These are phyloP conservation scores for Selenia dentaria DNA, from an alignment of 2,888 invertebrate species.

Conservation along the genomic window DNA sequence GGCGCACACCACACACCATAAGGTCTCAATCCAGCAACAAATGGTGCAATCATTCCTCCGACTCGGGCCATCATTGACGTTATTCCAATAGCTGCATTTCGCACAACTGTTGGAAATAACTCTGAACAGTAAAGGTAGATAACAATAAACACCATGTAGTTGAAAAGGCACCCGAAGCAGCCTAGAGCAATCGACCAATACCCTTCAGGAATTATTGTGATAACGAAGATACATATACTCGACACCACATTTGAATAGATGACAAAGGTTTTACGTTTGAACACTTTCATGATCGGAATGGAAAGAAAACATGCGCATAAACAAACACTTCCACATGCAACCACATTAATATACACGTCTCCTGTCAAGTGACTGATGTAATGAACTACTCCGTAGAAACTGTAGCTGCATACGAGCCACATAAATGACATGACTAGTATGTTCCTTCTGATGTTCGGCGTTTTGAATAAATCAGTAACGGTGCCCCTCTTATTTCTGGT, in stretches of 20 bases:
- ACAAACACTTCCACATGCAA: constrained; percentile 87
- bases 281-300: constrained; percentile 85
- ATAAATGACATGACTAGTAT: constrained; percentile 88
- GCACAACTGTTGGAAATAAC: constrained; percentile 93
- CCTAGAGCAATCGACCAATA: constrained; percentile 84
- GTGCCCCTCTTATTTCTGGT: constrained; percentile 61
- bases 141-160: constrained; percentile 91
- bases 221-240: constrained; percentile 84
- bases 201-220: constrained; percentile 83
- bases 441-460: constrained; percentile 87
- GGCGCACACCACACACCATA: constrained; percentile 87
- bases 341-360: constrained; percentile 91
- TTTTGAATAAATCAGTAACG: constrained; percentile 86
- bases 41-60: constrained; percentile 93
- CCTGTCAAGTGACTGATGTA: constrained; percentile 91
- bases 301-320: constrained; percentile 83
- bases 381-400: constrained; percentile 90
- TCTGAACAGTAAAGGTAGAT: constrained; percentile 93
- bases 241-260: constrained; percentile 83
- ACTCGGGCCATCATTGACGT: constrained; percentile 93
- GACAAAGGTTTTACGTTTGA: constrained; percentile 87
- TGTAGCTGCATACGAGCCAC: constrained; percentile 92
- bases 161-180: constrained; percentile 89
- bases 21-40: constrained; percentile 86
- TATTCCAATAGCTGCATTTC: constrained; percentile 93